These are phyloP conservation scores for Chionomys nivalis DNA, from an alignment of 2,113 vertebrate genomes.

Conservation along the genomic window DNA sequence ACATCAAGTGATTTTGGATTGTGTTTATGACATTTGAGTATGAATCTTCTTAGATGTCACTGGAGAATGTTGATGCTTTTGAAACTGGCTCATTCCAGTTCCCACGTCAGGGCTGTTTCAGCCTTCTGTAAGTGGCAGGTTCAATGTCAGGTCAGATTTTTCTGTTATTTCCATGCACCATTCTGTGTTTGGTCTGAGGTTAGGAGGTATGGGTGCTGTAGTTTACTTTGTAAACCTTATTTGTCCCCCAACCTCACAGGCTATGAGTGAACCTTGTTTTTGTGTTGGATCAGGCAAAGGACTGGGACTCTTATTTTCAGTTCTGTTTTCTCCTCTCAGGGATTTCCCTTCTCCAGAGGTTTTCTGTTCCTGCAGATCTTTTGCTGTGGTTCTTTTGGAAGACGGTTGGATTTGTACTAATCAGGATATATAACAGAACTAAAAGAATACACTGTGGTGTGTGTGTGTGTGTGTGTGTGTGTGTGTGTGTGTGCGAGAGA, in stretches of 20 bases:
- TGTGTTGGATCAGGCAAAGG: not conserved
- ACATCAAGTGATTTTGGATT: not conserved
- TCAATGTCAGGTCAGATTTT: not conserved
- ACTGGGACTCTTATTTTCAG: not conserved
- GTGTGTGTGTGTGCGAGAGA: not conserved
- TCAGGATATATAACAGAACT: not conserved
- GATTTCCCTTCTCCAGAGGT: not conserved
- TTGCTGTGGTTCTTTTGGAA: not conserved
- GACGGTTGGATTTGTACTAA: not conserved
- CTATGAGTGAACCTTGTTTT: not conserved
- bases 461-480: not conserved
- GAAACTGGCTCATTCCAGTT: not conserved
- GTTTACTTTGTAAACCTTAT: not conserved
- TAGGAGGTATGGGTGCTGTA: not conserved
- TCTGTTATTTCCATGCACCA: not conserved
- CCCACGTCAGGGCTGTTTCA: not conserved
- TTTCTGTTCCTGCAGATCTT: not conserved
- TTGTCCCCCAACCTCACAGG: not conserved
- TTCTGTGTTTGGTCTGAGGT: not conserved
- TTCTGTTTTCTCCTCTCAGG: not conserved
- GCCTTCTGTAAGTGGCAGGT: not conserved
- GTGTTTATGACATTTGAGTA: not conserved
- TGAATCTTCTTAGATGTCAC: not conserved
- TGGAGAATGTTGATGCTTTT: not conserved
- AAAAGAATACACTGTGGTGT: not conserved